A percentile compares a stretch with the other conserved stretches of the same genome.
Evolutionary conservation across 2,888 invertebrate genomes (phyloP).

Genomic region (Epirrita christyi): DNA sequence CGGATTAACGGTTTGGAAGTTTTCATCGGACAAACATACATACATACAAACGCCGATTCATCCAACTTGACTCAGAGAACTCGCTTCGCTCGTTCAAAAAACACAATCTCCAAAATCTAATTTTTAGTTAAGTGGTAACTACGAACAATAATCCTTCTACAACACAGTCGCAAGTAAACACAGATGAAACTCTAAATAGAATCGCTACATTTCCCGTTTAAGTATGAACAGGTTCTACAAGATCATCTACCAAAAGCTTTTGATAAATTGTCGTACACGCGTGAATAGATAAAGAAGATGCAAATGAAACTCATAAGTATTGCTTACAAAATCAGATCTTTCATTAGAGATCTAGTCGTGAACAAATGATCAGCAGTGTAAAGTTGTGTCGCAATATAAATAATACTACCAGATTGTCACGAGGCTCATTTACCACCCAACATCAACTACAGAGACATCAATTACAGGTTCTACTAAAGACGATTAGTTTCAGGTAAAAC

Average conservation of each 20-base stretch:
- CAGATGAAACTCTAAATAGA: neutral
- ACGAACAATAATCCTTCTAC: too few species aligned
- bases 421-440: conserved; percentile 56
- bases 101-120: too few species aligned
- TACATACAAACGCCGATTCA: too few species aligned
- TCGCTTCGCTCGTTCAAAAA: too few species aligned
- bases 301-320: conserved; percentile 52
- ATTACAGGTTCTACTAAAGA: conserved; percentile 45
- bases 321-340: conserved; percentile 61
- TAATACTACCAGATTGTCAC: conserved; percentile 42
- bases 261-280: conserved; percentile 57
- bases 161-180: neutral
- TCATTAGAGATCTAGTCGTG: conserved; percentile 56
- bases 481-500: conserved; percentile 62
- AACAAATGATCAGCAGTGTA: conserved; percentile 65
- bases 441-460: conserved; percentile 45
- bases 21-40: too few species aligned
- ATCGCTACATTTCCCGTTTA: neutral
- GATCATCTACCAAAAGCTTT: conserved; percentile 50
- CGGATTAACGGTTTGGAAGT: too few species aligned
- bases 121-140: too few species aligned
- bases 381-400: conserved; percentile 35
- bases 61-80: too few species aligned
- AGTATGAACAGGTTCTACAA: conserved; percentile 49
- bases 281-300: conserved; percentile 51